phyloP scores from a whole-genome alignment of 53 echinoderm and acorn worm species.

The Holothuria leucospilota region DNA sequence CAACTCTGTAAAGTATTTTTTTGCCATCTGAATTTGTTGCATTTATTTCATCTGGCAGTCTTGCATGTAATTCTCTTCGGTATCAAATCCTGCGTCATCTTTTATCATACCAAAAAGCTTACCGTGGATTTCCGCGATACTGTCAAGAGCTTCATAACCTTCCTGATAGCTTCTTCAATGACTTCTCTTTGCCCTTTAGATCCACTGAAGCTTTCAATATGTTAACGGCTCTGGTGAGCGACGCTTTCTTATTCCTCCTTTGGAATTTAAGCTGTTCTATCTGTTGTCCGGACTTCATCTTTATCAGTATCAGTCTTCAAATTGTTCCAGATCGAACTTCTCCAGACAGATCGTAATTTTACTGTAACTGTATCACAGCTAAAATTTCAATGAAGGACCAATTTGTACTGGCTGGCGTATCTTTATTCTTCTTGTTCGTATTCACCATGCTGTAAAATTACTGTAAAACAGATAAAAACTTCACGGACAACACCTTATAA shows the following conservation, averaged over 20 bases:
- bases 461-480: too few relatives aligned
- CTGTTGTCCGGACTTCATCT: background rate
- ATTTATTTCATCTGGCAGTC: too few relatives aligned
- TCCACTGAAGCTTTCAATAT: background rate
- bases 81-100: too few relatives aligned
- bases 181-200: background rate
- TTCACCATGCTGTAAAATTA: too few relatives aligned
- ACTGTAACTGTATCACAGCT: background rate
- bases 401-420: too few relatives aligned
- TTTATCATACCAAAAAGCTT: background rate
- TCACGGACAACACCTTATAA: too few relatives aligned
- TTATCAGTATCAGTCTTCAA: background rate
- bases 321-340: background rate
- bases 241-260: background rate
- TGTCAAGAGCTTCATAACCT: background rate
- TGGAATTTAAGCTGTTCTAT: background rate
- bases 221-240: background rate
- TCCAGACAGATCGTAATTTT: background rate
- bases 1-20: background rate
- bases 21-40: background rate
- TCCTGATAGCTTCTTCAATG: background rate
- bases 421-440: too few relatives aligned
- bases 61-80: too few relatives aligned
- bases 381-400: too few relatives aligned
- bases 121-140: background rate